These are phyloP conservation scores for Hippocampus barbouri DNA, from an alignment of 2,113 vertebrate species.

Conservation along the genomic window DNA sequence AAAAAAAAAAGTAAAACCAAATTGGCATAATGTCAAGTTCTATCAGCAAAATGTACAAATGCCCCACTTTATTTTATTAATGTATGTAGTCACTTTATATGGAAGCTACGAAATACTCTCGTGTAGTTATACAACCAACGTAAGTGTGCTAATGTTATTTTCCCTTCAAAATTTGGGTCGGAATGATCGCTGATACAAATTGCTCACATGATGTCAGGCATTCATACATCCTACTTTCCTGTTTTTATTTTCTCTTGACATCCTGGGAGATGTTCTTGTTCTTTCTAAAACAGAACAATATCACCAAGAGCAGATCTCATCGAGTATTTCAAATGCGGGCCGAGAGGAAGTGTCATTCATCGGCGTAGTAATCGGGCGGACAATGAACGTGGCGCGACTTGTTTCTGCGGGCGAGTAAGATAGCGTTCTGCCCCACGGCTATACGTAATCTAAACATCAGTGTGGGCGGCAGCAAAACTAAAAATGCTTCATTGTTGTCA, in stretches of 20 bases:
- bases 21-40: neutral
- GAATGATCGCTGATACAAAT: neutral
- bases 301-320: neutral
- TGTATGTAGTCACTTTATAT: slow-evolving; percentile 7
- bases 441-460: neutral
- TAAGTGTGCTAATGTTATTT: slow-evolving; percentile 9
- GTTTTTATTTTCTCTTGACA: neutral
- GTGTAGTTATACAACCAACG: slow-evolving; percentile 11
- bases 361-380: neutral
- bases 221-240: neutral
- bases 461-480: neutral
- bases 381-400: slow-evolving; percentile 1
- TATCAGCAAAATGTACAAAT: neutral
- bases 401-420: neutral
- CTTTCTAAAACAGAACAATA: neutral
- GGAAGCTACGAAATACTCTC: slow-evolving; percentile 6
- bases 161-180: neutral
- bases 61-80: neutral
- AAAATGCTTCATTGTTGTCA: neutral
- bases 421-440: neutral
- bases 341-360: neutral
- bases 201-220: neutral
- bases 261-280: neutral
- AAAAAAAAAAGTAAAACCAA: neutral
- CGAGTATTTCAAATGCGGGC: neutral